A percentile compares a stretch with the other conserved stretches of the same genome.
These are phyloP conservation scores for Coregonus clupeaformis DNA, from an alignment of 2,113 vertebrate species.

Conservation along the genomic window DNA sequence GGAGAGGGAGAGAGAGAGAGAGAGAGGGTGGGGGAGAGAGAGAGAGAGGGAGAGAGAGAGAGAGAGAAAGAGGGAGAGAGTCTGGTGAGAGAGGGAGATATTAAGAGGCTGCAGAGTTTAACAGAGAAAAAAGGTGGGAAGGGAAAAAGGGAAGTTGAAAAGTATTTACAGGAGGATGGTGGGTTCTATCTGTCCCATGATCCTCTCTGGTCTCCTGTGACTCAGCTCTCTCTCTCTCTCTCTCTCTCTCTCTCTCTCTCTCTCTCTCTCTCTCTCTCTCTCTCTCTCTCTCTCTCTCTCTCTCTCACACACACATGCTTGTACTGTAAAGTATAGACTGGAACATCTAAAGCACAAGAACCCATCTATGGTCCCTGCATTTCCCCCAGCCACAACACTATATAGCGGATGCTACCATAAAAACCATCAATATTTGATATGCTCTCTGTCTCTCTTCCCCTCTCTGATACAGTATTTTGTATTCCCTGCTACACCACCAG, in stretches of 20 bases:
- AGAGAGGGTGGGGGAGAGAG: too few relatives aligned
- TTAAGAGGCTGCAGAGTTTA: constrained; percentile 6
- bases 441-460: constrained; percentile 31
- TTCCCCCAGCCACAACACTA: constrained; percentile 26
- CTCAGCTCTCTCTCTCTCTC: too few relatives aligned
- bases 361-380: neutral
- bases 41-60: too few relatives aligned
- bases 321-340: neutral
- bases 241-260: too few relatives aligned
- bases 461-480: constrained; percentile 51
- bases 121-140: neutral
- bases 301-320: too few relatives aligned
- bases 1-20: too few relatives aligned
- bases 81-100: neutral
- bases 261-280: too few relatives aligned
- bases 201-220: constrained; percentile 12
- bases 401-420: constrained; percentile 62
- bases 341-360: constrained; percentile 20
- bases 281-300: too few relatives aligned
- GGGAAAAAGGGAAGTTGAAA: too few relatives aligned
- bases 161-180: too few relatives aligned
- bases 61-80: too few relatives aligned
- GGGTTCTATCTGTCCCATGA: constrained; percentile 10
- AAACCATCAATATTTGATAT: constrained; percentile 63
- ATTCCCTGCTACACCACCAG: constrained; percentile 18